Base-by-base conservation (phyloP, 35 echinoderm and acorn worm genomes). In the Ptychodera flava region DNA sequence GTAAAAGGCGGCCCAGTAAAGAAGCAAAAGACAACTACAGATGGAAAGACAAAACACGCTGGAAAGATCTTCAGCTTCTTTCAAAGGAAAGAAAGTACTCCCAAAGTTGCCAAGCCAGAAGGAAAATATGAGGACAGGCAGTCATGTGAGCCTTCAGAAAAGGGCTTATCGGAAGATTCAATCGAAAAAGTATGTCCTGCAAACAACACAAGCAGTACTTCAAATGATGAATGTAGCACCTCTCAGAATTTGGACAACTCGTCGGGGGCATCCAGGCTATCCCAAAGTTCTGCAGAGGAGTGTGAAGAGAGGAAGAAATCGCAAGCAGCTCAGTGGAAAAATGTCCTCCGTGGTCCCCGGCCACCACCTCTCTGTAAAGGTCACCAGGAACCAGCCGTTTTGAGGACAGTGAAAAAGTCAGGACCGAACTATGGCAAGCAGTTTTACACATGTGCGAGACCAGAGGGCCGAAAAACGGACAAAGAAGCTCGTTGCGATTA, bases 351-450 rank as follows among this genome's bases (percentile, higher is more conserved):
- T 77, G 96, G 96, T 12, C 93, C 88, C 16, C 92, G 87, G 30
- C 90, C 92, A 37, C 53, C 96, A 29, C 96, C 96, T 28, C 16
- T 83, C 33, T 99, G 96, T 79, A 94, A 91, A 64, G 96, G 96
- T 30, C 96, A 99, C 88, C 89, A 85, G 37, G 96, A 99, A 88
- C 87, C 90, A 1, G 94, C 92, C 84, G 53, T 99, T 30, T 76
- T 99, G 30, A 90, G 96, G 80, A 94, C 92, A 28, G 92, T 99
- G 10, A 97, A 94, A 79, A 99, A 99, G 78, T 30, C 90, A 28
- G 96, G 96, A n/a, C 92, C 90, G 38, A 99, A 94, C 78, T 33
- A 90, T 0, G 93, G 90, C 1, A 92, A 92, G 35, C 87, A 92
- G 80, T 99, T 99, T 78, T 99, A 87, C 86, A 90, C 92, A 15